Base-by-base conservation (phyloP, 2,113 vertebrate genomes). In the Odontophorus gujanensis region DNA sequence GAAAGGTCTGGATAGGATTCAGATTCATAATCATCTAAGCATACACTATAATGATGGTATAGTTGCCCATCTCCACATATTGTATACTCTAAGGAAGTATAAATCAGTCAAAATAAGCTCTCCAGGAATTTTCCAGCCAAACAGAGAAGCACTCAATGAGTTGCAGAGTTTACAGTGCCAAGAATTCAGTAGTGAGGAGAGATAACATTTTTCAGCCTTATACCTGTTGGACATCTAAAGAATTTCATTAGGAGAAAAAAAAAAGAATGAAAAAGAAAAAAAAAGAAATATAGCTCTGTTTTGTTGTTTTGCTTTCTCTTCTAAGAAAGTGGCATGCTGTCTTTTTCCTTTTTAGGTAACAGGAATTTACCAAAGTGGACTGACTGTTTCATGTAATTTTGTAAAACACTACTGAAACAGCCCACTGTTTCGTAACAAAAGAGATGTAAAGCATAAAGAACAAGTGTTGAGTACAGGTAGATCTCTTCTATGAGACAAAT, bases 191-290 rank as follows among this genome's bases (percentile, higher is more conserved):
- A 40, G 0, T 40, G 34, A 73, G 9, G 62, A 50, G 3, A 45
- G 40, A 13, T 10, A n/a, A 58, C 0, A 5, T 48, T 93, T 85
- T 57, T 53, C 58, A 68, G 58, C 59, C n/a, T 15, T 53, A 58
- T 4, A 5, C 4, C 3, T 47, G n/a, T 7, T 1, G 4, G 12
- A 81, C 0, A 45, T 32, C 34, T 75, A 50, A 32, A 89, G 7
- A 18, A 71, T 21, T 36, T 40, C 28, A 62, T 13, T 32, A 34
- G 21, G 9, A 11, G 10, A 57, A 53, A 53, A 9, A 53, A 53
- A 53, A 53, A 16, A 13, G 18, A 11, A 1, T 7, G 38, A 40
- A 13, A 13, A 40, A 40, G 40, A 47, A 48, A 30, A 55, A 30
- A 30, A 55, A 55, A 30, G 51, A 21, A 16, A 1, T 6, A 43